Percentiles rank a stretch among this genome's conserved stretches.
phyloP scores from a whole-genome alignment of 2,797 vertebrate genomes.

The Centropyge bicolor region DNA sequence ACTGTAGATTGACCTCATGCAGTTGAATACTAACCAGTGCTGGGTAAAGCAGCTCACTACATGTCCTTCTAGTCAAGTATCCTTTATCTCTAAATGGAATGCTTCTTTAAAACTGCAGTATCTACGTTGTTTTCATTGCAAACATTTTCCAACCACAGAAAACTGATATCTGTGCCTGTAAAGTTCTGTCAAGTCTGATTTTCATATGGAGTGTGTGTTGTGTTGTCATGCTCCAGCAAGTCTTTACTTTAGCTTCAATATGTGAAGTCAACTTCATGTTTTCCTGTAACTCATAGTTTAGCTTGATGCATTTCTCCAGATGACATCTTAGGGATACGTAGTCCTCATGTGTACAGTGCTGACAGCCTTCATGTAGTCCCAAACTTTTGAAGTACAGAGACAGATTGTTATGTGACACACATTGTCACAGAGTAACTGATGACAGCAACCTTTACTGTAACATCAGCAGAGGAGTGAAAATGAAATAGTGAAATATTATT shows the following conservation, averaged over 20 bases:
- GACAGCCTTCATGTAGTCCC: background rate
- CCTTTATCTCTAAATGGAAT: no score
- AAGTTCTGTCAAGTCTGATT: background rate
- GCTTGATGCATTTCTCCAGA: background rate
- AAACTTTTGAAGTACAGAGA: background rate
- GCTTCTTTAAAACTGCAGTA: no score
- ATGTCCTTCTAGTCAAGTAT: background rate
- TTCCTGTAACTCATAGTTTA: background rate
- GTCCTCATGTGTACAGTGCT: background rate
- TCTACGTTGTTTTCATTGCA: no score
- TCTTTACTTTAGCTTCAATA: background rate
- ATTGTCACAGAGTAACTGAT: background rate
- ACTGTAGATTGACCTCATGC: background rate
- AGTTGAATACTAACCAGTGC: background rate
- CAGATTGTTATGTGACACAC: background rate
- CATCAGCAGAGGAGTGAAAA: conserved; percentile 15
- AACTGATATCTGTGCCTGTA: no score
- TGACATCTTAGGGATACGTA: background rate
- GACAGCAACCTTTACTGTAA: conserved; percentile 8
- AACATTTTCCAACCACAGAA: background rate
- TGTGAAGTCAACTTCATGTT: background rate
- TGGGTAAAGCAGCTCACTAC: background rate
- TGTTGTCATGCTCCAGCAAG: no score
- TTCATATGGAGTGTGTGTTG: no score
- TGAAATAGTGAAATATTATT: background rate